Conservation (phyloP, 35 echinoderm and acorn worm species). For the Hemicentrotus pulcherrimus region DNA sequence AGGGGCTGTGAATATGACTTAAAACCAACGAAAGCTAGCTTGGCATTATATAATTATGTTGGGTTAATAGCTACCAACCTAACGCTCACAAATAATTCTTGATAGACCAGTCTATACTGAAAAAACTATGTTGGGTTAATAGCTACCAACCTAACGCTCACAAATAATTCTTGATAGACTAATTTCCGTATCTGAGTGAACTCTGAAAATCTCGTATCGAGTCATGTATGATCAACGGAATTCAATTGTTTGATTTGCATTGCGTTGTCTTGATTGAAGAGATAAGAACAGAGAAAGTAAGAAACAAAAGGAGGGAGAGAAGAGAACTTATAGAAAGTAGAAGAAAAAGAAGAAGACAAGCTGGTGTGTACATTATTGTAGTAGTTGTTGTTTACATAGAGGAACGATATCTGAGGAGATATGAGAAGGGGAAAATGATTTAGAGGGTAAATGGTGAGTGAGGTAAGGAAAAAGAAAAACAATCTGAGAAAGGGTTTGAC, state of each 20-base stretch:
- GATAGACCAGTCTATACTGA: too few relatives aligned
- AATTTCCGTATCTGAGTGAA: not conserved
- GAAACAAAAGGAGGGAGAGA: not conserved
- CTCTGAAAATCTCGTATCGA: not conserved
- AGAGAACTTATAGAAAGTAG: not conserved
- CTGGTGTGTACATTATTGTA: too few relatives aligned
- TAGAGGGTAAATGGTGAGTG: too few relatives aligned
- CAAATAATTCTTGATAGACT: not conserved
- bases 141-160: not conserved
- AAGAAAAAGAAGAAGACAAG: not conserved
- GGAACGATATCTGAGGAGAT: too few relatives aligned
- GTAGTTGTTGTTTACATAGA: too few relatives aligned
- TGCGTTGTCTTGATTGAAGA: not conserved
- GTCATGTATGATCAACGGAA: not conserved
- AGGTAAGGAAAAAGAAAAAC: not conserved
- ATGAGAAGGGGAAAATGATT: too few relatives aligned
- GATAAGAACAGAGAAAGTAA: too few relatives aligned
- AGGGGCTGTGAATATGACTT: too few relatives aligned
- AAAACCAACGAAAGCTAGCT: too few relatives aligned
- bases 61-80: not conserved
- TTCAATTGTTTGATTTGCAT: not conserved
- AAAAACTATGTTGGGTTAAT: too few relatives aligned
- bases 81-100: not conserved
- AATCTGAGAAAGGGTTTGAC: not conserved
- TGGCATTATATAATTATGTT: too few relatives aligned